Percentiles rank a stretch among this genome's conserved stretches.
Conservation (phyloP, 2,888 invertebrate genomes). For the Prosopocoilus inquinatus region DNA sequence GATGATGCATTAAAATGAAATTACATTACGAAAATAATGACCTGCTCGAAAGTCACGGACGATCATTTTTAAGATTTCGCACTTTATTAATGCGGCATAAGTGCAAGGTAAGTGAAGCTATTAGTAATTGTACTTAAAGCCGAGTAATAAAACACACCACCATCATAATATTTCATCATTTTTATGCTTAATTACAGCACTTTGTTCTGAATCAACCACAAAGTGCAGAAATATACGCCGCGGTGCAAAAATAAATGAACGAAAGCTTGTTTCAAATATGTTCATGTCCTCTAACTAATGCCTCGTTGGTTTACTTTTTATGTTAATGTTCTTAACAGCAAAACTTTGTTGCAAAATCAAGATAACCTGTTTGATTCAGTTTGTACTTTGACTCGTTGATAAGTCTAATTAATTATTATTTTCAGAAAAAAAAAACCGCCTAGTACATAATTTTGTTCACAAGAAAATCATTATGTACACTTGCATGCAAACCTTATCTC, state of each 20-base stretch:
- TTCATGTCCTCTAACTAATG: no score
- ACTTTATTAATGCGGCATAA: conserved; percentile 23
- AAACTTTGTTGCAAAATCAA: no score
- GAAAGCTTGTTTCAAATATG: no score
- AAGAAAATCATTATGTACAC: no score
- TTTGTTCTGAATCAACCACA: not conserved
- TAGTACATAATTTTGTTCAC: no score
- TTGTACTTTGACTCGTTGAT: no score
- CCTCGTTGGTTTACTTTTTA: no score
- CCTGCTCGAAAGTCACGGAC: conserved; percentile 7
- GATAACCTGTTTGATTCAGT: no score
- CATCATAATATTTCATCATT: conserved; percentile 35
- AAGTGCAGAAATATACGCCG: not conserved
- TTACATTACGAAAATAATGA: not conserved
- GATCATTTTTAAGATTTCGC: conserved; percentile 9
- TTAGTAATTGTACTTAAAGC: conserved; percentile 21
- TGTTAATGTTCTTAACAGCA: no score
- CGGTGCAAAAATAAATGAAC: not conserved
- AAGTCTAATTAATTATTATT: no score
- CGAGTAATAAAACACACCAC: conserved; percentile 30
- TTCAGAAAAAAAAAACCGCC: no score
- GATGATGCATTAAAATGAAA: not conserved
- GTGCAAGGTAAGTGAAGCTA: conserved; percentile 22
- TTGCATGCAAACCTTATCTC: no score
- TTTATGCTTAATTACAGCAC: not conserved